Evolutionary conservation across 2,888 invertebrate genomes (phyloP).

Genomic region (Aspidapion aeneum): DNA sequence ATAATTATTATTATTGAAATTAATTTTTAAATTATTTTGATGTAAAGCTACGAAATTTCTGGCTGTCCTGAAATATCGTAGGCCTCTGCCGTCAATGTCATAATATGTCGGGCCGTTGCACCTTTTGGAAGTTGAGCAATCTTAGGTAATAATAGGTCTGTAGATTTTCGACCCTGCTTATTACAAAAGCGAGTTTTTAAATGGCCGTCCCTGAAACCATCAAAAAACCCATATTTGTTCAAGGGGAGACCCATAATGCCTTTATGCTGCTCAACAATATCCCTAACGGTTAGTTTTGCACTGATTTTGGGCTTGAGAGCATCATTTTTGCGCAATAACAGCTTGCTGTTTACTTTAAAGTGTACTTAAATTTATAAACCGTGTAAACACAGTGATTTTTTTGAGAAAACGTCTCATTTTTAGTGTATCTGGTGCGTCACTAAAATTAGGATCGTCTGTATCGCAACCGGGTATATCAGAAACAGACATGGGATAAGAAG

Average conservation of each 20-base stretch:
- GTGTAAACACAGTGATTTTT: background rate
- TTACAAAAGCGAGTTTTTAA: slow-evolving; percentile 47
- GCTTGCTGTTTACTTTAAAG: background rate
- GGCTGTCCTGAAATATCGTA: background rate
- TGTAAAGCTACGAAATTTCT: no score
- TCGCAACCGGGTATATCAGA: no score
- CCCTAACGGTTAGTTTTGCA: background rate
- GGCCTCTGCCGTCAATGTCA: background rate
- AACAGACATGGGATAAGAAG: no score
- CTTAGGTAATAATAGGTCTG: slow-evolving; percentile 43
- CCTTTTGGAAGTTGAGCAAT: slow-evolving; percentile 10
- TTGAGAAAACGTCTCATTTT: background rate
- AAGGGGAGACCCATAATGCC: slow-evolving; percentile 35
- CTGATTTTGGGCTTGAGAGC: background rate
- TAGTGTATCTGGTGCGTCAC: background rate
- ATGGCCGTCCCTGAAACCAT: slow-evolving; percentile 45
- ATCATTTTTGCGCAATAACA: slow-evolving; percentile 22
- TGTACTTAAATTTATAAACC: background rate
- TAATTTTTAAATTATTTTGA: no score
- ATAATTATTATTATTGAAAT: no score
- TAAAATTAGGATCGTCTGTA: background rate
- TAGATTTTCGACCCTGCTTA: slow-evolving; percentile 38
- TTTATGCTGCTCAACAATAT: background rate
- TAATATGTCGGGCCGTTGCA: background rate
- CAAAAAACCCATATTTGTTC: slow-evolving; percentile 40